phyloP scores from a whole-genome alignment of 2,797 vertebrate genomes.

The Micromesistius poutassou region DNA sequence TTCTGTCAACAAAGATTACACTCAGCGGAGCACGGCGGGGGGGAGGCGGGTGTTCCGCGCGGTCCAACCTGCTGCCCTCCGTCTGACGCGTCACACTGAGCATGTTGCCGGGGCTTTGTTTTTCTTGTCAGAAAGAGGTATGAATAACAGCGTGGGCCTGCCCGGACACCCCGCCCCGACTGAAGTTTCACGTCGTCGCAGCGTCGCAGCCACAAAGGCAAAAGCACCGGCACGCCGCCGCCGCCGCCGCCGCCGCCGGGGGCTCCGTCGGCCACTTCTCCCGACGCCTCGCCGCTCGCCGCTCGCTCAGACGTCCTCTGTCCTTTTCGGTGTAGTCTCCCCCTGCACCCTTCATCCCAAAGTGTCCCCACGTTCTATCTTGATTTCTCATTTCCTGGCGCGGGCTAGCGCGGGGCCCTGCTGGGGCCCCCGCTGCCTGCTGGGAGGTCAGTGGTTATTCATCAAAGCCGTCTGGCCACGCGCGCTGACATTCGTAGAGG shows the following conservation, averaged over 20 bases:
- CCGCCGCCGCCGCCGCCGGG: slow-evolving; percentile 44
- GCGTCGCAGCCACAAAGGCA: slow-evolving; percentile 56
- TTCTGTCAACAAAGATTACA: slow-evolving; percentile 77
- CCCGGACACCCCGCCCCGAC: slow-evolving; percentile 51
- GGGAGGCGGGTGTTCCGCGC: slow-evolving; percentile 61
- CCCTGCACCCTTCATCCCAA: slow-evolving; percentile 52
- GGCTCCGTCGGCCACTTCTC: slow-evolving; percentile 47
- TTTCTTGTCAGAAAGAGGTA: slow-evolving; percentile 68
- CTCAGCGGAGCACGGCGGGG: slow-evolving; percentile 53
- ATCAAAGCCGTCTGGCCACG: slow-evolving; percentile 72
- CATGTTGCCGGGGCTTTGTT: slow-evolving; percentile 67
- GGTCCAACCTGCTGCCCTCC: slow-evolving; percentile 63
- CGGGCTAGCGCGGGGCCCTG: slow-evolving; percentile 55
- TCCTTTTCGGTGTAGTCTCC: slow-evolving; percentile 37
- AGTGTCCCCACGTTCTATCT: slow-evolving; percentile 63
- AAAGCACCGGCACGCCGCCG: slow-evolving; percentile 31
- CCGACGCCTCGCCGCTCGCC: slow-evolving; percentile 40
- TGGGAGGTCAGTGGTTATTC: slow-evolving; percentile 78
- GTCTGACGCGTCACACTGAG: slow-evolving; percentile 64
- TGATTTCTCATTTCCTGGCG: slow-evolving; percentile 68
- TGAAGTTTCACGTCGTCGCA: slow-evolving; percentile 64
- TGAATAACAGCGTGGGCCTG: slow-evolving; percentile 66
- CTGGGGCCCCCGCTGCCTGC: slow-evolving; percentile 53
- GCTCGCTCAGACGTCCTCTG: slow-evolving; percentile 62
- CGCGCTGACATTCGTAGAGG: slow-evolving; percentile 76